Percentiles rank a stretch among this genome's conserved stretches.
These are phyloP conservation scores for Drosophila teissieri DNA, from an alignment of 1,140 invertebrate species.

Conservation along the genomic window DNA sequence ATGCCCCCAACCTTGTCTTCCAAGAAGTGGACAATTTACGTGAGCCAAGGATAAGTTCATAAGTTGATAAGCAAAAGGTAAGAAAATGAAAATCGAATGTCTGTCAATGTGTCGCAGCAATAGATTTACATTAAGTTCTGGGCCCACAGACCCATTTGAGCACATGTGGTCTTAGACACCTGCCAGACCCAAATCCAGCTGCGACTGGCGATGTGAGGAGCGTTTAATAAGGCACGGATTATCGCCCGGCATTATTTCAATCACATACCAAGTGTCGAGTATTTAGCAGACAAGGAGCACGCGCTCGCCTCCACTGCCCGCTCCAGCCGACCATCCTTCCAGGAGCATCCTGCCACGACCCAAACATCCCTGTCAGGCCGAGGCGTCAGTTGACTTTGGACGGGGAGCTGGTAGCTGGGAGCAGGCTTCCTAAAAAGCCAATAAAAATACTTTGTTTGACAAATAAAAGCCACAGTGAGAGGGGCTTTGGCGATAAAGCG, in stretches of 20 bases:
- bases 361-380: too few relatives aligned
- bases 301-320: constrained; percentile 19
- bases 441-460: constrained; percentile 82
- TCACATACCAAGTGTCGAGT: constrained; percentile 81
- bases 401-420: too few relatives aligned
- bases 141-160: too few relatives aligned
- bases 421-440: constrained; percentile 62
- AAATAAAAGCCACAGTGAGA: constrained; percentile 68
- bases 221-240: constrained; percentile 78
- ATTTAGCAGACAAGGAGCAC: constrained; percentile 80
- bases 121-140: too few relatives aligned
- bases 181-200: constrained; percentile 71
- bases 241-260: constrained; percentile 80
- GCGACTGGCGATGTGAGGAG: constrained; percentile 29
- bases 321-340: neutral
- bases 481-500: constrained; percentile 74
- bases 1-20: too few relatives aligned
- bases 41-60: too few relatives aligned
- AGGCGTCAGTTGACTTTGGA: too few relatives aligned
- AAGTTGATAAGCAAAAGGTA: too few relatives aligned
- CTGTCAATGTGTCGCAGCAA: too few relatives aligned
- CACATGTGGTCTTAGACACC: constrained; percentile 18
- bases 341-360: too few relatives aligned
- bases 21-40: too few relatives aligned
- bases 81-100: too few relatives aligned